phyloP scores from a whole-genome alignment of 2,113 vertebrate genomes.

The Ivindomyrus marchei region DNA sequence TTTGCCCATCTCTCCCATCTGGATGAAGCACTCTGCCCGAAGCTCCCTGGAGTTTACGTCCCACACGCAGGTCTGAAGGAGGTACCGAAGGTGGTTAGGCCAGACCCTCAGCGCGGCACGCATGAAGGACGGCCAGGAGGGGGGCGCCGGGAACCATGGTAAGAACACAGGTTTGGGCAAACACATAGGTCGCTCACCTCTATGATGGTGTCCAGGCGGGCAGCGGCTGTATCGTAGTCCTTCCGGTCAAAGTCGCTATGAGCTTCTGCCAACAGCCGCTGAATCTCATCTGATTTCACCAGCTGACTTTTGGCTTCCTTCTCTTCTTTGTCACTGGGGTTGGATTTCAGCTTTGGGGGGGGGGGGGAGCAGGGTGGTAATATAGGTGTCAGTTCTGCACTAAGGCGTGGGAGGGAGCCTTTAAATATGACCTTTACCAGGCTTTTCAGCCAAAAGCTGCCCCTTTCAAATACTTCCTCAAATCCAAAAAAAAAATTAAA shows the following conservation, averaged over 20 bases:
- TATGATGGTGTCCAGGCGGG: constrained; percentile 74
- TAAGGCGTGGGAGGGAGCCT: neutral
- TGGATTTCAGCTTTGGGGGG: constrained; percentile 75
- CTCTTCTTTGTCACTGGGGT: constrained; percentile 76
- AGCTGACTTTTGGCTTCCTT: constrained; percentile 81
- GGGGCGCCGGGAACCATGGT: neutral
- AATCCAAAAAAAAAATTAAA: neutral
- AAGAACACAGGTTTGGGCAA: neutral
- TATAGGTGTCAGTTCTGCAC: neutral
- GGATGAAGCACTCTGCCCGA: constrained; percentile 87
- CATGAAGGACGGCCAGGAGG: neutral
- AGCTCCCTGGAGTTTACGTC: constrained; percentile 84
- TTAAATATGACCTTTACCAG: neutral
- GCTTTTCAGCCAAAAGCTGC: neutral
- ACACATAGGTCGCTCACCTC: constrained; percentile 63
- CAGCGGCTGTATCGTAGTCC: constrained; percentile 68
- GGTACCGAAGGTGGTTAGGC: constrained; percentile 25
- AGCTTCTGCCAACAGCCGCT: constrained; percentile 71
- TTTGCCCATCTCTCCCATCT: constrained; percentile 84
- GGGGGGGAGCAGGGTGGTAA: neutral
- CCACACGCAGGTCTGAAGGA: constrained; percentile 82
- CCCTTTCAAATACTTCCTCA: neutral
- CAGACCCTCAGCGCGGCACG: neutral
- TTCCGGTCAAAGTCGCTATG: constrained; percentile 55
- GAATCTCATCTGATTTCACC: constrained; percentile 80